Percentiles rank a stretch among this genome's conserved stretches.
Conservation (phyloP, 2,888 invertebrate species). For the Cheiracanthium punctorium region DNA sequence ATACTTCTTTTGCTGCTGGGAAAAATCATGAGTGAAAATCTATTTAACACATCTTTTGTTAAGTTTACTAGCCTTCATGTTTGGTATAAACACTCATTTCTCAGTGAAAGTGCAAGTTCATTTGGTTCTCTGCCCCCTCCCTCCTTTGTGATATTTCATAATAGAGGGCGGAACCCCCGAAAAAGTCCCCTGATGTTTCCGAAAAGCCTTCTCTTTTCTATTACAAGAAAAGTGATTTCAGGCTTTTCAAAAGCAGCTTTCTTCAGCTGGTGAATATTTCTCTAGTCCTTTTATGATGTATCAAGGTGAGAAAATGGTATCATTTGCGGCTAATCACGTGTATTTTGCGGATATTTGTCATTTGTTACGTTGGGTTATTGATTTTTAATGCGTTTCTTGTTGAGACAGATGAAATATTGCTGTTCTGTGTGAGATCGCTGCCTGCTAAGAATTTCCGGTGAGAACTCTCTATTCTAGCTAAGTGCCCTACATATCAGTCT, state of each 20-base stretch:
- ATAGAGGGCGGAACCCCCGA: constrained; percentile 43
- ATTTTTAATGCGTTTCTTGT: background rate
- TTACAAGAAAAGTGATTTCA: constrained; percentile 16
- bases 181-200: constrained; percentile 9
- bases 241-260: constrained; percentile 20
- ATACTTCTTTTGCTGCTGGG: no score
- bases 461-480: no score
- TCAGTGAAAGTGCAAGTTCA: background rate
- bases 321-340: background rate
- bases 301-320: constrained; percentile 5
- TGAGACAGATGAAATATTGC: background rate
- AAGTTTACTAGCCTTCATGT: no score
- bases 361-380: background rate
- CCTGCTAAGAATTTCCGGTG: background rate
- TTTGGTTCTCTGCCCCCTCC: constrained; percentile 20
- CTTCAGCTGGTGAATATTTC: background rate
- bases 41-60: no score
- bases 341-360: background rate
- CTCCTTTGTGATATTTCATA: constrained; percentile 38
- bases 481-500: no score
- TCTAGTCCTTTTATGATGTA: background rate
- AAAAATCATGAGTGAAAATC: no score
- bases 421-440: background rate
- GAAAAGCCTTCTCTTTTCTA: constrained; percentile 31
- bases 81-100: background rate